Evolutionary conservation across 23 tunicate genomes (phyloP), one percentile per base, ranked within the genome.

Genomic region (Clavelina lepadiformis): DNA sequence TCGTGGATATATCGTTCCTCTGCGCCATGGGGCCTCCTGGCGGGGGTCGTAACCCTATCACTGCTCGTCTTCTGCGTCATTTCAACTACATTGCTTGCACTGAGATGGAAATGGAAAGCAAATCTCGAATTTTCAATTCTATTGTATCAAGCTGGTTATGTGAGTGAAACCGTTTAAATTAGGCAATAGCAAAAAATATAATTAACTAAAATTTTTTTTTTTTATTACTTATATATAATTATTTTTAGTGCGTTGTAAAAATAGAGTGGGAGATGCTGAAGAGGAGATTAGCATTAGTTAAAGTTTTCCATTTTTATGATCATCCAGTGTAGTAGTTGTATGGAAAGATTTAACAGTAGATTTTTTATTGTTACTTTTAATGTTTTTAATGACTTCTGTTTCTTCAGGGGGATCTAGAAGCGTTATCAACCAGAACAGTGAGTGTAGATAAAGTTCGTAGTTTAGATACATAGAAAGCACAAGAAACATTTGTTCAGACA

Each of bases 21-120:
- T 93, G 93, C 60, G 98, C 98, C 5, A 93, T 93, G 98, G 98
- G 98, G 5, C 98, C 98, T 3, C 98, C 98, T 18, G 98, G 98
- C 3, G 98, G 98, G 5, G 98, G 98, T 33, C 55, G 98, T 51
- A 93, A 93, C 63, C 98, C 98, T 26, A 79, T 93, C 70, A 93
- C 98, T 18, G 88, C 93, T 25, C 88, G 98, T 15, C 56, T 93
- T 28, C 54, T 85, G 22, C 93, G 98, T 28, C 98, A 93, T 54
- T 93, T 84, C 75, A 93, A 93, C 88, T 83, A 79, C 69, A 2
- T 93, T 1, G 61, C 89, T 22, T 93, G 92, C 61, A 74, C 78
- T 13, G 98, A 93, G 44, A 93, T 93, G 87, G 83, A 67, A 21
- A 13, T 34, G 5, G 69, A 82, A 0, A 77, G 87, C 82, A 93